A percentile compares a stretch with the other conserved stretches of the same genome.
These are phyloP conservation scores for Pavo muticus DNA, from an alignment of 2,113 vertebrate species.

Conservation along the genomic window DNA sequence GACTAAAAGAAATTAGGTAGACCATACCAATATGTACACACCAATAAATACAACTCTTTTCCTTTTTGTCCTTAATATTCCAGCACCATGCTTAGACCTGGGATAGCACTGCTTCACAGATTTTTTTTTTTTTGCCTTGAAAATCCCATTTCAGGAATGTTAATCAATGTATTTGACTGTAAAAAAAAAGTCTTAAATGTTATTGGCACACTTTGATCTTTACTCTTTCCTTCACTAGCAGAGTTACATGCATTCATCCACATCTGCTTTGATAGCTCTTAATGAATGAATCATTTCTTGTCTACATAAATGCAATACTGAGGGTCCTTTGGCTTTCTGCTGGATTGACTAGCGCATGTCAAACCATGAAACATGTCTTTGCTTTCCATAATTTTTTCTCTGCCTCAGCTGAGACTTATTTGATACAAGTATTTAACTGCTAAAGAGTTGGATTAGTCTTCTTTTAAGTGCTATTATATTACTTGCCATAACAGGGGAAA, in stretches of 20 bases:
- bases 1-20: neutral
- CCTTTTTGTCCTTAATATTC: neutral
- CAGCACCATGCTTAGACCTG: neutral
- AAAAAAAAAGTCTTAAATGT: neutral
- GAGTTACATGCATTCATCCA: neutral
- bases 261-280: neutral
- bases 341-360: neutral
- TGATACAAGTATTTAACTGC: neutral
- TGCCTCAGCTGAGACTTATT: neutral
- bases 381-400: neutral
- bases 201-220: neutral
- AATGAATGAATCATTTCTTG: fast-evolving
- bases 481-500: neutral
- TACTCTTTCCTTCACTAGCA: neutral
- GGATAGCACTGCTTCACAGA: neutral
- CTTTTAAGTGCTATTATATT: neutral
- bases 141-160: neutral
- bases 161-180: neutral
- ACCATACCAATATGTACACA: fast-evolving
- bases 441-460: no score
- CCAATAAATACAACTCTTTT: neutral
- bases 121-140: neutral
- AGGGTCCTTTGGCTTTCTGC: neutral
- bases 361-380: neutral
- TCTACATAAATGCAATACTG: neutral